Evolutionary conservation across 1,140 invertebrate genomes (phyloP), one percentile per base, ranked within the genome.

Genomic region (Rhizoglyphus robini): DNA sequence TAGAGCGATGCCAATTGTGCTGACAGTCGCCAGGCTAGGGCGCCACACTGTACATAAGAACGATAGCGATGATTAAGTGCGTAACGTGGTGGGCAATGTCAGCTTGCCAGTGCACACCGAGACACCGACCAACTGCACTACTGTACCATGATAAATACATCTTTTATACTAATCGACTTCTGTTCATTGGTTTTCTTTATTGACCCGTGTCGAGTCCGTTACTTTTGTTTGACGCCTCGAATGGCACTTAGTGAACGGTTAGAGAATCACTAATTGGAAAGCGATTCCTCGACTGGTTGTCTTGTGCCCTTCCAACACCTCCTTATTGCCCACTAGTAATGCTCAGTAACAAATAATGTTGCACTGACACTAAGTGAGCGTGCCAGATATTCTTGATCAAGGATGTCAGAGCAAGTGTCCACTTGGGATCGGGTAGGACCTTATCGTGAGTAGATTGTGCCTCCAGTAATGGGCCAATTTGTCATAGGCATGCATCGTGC

Each of bases 151-250:
- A 60, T 60, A 29, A 60, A 60, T 60, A 60, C 27, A 29, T 27
- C 38, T 60, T 60, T 60, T 60, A 60, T 60, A 32, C 29, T 60
- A 60, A 60, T 60, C 58, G 58, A 27, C 51, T 15, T 8, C 51
- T 8, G 15, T 54, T 54, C 51, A 54, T 54, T 8, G 8, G 36
- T 41, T 41, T 41, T 41, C 18, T 41, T 41, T 18, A 41, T 18
- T 11, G 8, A 11, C 36, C 36, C 18, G 36, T 41, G 8, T 41
- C n/a, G n/a, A n/a, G 36, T 41, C 51, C 51, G 23, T 32, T 54
- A n/a, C n/a, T n/a, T n/a, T n/a, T n/a, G n/a, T n/a, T n/a, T n/a
- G n/a, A n/a, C n/a, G n/a, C n/a, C n/a, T n/a, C n/a, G n/a, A n/a
- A n/a, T n/a, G n/a, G n/a, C n/a, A n/a, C n/a, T n/a, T n/a, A n/a